Conservation (phyloP, 64 coral and sea anemone species). For the Montipora capricornis region DNA sequence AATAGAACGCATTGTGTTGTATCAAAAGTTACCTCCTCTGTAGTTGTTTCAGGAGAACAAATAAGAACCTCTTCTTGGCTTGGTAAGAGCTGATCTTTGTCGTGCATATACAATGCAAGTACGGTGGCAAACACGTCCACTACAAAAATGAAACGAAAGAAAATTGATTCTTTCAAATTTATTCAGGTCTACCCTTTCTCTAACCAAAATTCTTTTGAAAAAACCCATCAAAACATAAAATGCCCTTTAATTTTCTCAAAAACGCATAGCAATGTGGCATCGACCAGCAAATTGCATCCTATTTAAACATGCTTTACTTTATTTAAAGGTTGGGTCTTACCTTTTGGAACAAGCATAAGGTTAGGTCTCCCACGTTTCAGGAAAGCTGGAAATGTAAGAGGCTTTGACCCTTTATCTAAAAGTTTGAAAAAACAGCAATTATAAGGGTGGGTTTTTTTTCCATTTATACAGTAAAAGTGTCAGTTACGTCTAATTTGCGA, state of each 20-base stretch:
- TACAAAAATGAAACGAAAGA: neutral
- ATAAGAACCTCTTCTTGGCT: slow-evolving; percentile 50
- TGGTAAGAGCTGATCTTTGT: slow-evolving; percentile 35
- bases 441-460: no score
- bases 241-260: no score
- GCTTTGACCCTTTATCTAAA: slow-evolving; percentile 27
- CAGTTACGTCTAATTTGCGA: no score
- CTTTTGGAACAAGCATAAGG: slow-evolving; percentile 85
- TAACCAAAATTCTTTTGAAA: no score
- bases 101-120: slow-evolving; percentile 59
- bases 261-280: no score
- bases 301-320: no score
- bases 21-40: slow-evolving; percentile 51
- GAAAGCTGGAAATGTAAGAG: slow-evolving; percentile 65
- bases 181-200: neutral
- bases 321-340: neutral
- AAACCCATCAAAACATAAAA: no score
- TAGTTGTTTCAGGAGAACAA: slow-evolving; percentile 58
- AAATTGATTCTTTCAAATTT: neutral
- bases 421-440: neutral
- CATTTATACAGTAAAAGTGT: no score
- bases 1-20: no score
- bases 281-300: no score
- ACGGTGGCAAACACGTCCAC: slow-evolving; percentile 50
- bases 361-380: slow-evolving; percentile 79